These are phyloP conservation scores for Drosophila sp. DNA, from an alignment of 1,140 invertebrate species.

Conservation along the genomic window DNA sequence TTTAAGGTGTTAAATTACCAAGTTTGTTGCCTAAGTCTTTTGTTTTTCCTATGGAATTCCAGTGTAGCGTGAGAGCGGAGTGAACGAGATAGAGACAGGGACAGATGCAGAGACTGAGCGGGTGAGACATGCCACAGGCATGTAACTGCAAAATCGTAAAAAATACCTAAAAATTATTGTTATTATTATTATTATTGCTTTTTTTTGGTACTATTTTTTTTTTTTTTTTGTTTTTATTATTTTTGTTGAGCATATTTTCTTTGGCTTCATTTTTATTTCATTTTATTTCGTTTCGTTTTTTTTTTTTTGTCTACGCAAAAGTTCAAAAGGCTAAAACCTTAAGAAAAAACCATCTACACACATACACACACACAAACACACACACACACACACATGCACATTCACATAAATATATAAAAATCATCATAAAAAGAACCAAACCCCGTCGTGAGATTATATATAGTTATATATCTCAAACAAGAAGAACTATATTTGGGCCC, in stretches of 20 bases:
- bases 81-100: conserved; percentile 67
- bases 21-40: conserved; percentile 79
- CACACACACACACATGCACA: neutral
- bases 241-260: neutral
- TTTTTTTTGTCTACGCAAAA: conserved; percentile 38
- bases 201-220: conserved; percentile 18
- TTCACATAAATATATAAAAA: neutral
- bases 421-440: conserved; percentile 14
- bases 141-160: conserved; percentile 45
- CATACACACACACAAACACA: neutral
- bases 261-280: neutral
- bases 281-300: conserved; percentile 49
- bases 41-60: conserved; percentile 70
- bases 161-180: conserved; percentile 60
- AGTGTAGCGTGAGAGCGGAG: conserved; percentile 42
- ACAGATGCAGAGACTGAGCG: conserved; percentile 28
- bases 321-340: conserved; percentile 47
- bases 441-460: neutral
- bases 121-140: conserved; percentile 66
- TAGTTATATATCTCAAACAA: conserved; percentile 8
- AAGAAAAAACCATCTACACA: conserved; percentile 39
- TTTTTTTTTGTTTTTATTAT: conserved; percentile 22
- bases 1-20: conserved; percentile 57
- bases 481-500: conserved; percentile 37
- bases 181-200: conserved; percentile 53